Conservation (phyloP, 1,140 invertebrate genomes). For the Ips typographus region DNA sequence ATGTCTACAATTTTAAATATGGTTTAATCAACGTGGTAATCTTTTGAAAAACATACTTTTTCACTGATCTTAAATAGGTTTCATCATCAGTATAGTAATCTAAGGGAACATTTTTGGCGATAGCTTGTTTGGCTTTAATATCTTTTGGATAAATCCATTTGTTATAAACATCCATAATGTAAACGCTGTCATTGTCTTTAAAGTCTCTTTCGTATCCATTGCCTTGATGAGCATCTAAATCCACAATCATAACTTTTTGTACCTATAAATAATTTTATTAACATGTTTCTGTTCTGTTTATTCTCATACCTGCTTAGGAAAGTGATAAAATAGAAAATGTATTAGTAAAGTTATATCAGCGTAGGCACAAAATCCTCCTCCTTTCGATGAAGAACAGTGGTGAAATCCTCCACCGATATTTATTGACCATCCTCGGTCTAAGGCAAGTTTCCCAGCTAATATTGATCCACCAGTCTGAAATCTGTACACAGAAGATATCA, state of each 20-base stretch:
- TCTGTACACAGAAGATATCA: constrained; percentile 50
- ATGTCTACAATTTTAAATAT: constrained; percentile 53
- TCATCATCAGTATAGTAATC: constrained; percentile 65
- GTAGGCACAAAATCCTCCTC: constrained; percentile 87
- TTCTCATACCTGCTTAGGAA: constrained; percentile 50
- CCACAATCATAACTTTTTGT: constrained; percentile 78
- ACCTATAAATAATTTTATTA: constrained; percentile 46
- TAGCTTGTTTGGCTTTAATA: constrained; percentile 70
- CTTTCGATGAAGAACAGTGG: constrained; percentile 71
- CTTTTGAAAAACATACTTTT: constrained; percentile 54
- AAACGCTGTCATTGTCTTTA: constrained; percentile 68
- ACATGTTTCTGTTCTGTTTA: background rate
- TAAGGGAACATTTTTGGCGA: constrained; percentile 73
- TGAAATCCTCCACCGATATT: constrained; percentile 91
- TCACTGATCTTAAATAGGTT: constrained; percentile 70
- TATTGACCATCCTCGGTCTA: constrained; percentile 82
- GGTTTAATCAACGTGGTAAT: background rate
- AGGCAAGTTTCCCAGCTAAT: constrained; percentile 74
- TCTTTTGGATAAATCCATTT: constrained; percentile 79
- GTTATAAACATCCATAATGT: constrained; percentile 88
- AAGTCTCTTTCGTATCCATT: constrained; percentile 87
- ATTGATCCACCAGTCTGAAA: constrained; percentile 83
- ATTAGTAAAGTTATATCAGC: constrained; percentile 83
- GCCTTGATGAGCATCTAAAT: constrained; percentile 87
- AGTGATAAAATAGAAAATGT: constrained; percentile 64